Evolutionary conservation across 2,888 invertebrate species (phyloP).

Genomic region (Andricus curvator): DNA sequence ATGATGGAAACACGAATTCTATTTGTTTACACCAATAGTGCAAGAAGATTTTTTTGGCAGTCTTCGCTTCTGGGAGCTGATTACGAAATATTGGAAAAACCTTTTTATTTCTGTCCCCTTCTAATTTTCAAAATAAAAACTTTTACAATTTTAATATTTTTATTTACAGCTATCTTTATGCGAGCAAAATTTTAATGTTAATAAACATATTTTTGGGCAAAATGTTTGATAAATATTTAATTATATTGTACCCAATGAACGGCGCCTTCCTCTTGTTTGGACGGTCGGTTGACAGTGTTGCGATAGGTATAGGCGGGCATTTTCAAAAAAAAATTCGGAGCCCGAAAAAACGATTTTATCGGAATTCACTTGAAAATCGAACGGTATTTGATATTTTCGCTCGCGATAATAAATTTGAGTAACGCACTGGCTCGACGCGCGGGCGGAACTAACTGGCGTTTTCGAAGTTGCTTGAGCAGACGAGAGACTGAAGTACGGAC

Average conservation of each 20-base stretch:
- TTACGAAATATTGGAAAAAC: slow-evolving; percentile 27
- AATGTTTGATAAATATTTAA: too few species aligned
- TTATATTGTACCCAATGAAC: slow-evolving; percentile 81
- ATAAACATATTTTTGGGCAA: too few species aligned
- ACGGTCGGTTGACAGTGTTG: slow-evolving; percentile 67
- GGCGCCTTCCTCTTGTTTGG: slow-evolving; percentile 81
- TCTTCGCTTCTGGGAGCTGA: slow-evolving; percentile 17
- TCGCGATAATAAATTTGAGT: slow-evolving; percentile 46
- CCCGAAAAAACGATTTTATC: slow-evolving; percentile 1
- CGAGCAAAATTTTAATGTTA: too few species aligned
- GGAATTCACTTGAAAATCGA: slow-evolving; percentile 43
- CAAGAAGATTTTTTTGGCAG: slow-evolving; percentile 3
- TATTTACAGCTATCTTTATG: neutral
- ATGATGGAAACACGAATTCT: slow-evolving; percentile 12
- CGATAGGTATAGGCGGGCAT: slow-evolving; percentile 74
- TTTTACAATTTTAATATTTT: neutral
- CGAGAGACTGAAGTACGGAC: slow-evolving; percentile 53
- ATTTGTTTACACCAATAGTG: slow-evolving; percentile 23
- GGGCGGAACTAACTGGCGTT: slow-evolving; percentile 74
- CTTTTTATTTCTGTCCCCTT: neutral
- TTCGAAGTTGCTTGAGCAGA: slow-evolving; percentile 61
- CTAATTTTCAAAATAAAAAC: neutral
- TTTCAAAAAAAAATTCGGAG: slow-evolving; percentile 41
- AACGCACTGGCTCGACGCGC: slow-evolving; percentile 73
- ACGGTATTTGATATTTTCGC: slow-evolving; percentile 45